Evolutionary conservation across 2,797 vertebrate species (phyloP).

Genomic region (Anguilla megastoma): DNA sequence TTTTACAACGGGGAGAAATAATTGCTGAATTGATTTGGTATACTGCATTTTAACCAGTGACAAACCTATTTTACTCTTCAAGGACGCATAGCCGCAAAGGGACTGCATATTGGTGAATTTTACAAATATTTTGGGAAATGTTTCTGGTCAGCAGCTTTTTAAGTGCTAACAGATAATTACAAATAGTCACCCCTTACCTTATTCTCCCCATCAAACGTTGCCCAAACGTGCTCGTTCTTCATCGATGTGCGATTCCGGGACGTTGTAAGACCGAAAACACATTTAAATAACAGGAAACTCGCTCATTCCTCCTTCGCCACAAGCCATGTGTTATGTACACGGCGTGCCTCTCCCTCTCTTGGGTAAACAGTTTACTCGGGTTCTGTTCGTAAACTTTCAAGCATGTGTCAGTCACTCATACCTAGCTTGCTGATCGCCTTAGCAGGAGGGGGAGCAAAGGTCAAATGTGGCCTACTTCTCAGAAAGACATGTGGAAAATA

Average conservation of each 20-base stretch:
- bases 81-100: neutral
- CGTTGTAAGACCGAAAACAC: neutral
- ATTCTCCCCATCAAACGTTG: neutral
- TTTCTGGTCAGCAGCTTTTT: neutral
- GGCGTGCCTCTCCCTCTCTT: neutral
- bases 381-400: neutral
- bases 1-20: no score
- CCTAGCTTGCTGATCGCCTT: neutral
- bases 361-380: neutral
- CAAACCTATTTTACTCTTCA: neutral
- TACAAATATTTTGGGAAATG: neutral
- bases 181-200: neutral
- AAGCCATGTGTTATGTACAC: neutral
- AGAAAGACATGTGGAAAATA: neutral
- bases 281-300: constrained; percentile 16
- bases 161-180: neutral
- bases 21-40: neutral
- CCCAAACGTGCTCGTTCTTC: neutral
- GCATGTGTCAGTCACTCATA: neutral
- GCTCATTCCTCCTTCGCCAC: neutral
- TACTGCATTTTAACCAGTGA: neutral
- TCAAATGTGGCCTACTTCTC: neutral
- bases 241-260: neutral
- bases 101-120: neutral
- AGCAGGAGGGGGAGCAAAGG: neutral